Conservation (phyloP, 2,113 vertebrate genomes). For the Perca flavescens region DNA sequence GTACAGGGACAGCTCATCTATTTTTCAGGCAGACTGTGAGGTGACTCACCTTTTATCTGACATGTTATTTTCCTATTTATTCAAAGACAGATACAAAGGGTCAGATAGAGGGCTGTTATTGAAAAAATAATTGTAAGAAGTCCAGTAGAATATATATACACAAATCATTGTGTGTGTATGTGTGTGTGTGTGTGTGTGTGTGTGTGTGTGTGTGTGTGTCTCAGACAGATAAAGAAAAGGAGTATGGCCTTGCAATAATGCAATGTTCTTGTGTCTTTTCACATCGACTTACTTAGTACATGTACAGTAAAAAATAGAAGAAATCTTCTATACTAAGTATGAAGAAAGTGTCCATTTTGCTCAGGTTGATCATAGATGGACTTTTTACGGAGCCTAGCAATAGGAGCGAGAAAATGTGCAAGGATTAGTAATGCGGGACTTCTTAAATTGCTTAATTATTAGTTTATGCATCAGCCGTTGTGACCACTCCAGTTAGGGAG, state of each 20-base stretch:
- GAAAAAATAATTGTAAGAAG: background rate
- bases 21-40: slow-evolving; percentile 6
- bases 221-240: background rate
- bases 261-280: background rate
- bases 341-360: background rate
- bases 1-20: background rate
- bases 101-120: background rate
- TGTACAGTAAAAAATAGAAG: too few relatives aligned
- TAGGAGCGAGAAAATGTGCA: background rate
- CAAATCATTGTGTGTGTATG: too few relatives aligned
- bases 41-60: slow-evolving; percentile 7
- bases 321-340: too few relatives aligned
- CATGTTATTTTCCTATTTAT: background rate
- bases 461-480: background rate
- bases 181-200: too few relatives aligned
- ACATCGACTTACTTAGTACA: background rate
- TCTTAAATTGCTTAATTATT: background rate
- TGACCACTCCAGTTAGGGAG: too few relatives aligned
- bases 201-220: background rate
- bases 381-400: background rate
- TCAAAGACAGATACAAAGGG: background rate
- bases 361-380: background rate
- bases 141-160: background rate
- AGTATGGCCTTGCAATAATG: background rate
- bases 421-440: background rate